These are phyloP conservation scores for Orthosia incerta DNA, from an alignment of 2,888 invertebrate genomes.

Conservation along the genomic window DNA sequence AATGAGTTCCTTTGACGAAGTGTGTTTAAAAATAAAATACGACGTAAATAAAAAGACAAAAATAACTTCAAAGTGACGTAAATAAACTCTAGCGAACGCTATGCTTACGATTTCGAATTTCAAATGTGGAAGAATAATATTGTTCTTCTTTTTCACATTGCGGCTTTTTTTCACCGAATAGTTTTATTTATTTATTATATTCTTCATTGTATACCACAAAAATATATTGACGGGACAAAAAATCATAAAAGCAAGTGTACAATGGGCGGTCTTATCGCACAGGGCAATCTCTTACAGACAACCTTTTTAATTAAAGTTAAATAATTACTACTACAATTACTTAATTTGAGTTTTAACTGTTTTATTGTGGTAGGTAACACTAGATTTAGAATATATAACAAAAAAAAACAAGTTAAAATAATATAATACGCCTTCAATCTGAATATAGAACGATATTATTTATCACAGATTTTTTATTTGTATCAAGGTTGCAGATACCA, in stretches of 20 bases:
- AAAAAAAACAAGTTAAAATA: background rate
- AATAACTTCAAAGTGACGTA: conserved; percentile 54
- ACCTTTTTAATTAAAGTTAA: too few relatives aligned
- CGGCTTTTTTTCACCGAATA: background rate
- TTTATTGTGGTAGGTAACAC: background rate
- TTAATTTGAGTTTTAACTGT: too few relatives aligned
- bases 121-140: conserved; percentile 39
- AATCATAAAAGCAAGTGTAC: too few relatives aligned
- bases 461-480: conserved; percentile 31
- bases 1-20: conserved; percentile 54
- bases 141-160: background rate
- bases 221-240: too few relatives aligned
- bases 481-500: conserved; percentile 36
- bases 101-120: conserved; percentile 37
- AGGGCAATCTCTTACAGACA: too few relatives aligned
- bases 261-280: too few relatives aligned
- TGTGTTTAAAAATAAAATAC: conserved; percentile 52
- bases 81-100: conserved; percentile 41
- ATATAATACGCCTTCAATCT: conserved; percentile 16
- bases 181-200: too few relatives aligned
- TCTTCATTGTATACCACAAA: too few relatives aligned
- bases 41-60: conserved; percentile 56
- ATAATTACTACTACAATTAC: too few relatives aligned
- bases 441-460: conserved; percentile 20
- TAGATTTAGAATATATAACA: background rate